Evolutionary conservation across 2,797 vertebrate species (phyloP), one percentile per base, ranked within the genome.

Genomic region (Hippopotamyrus pictus): DNA sequence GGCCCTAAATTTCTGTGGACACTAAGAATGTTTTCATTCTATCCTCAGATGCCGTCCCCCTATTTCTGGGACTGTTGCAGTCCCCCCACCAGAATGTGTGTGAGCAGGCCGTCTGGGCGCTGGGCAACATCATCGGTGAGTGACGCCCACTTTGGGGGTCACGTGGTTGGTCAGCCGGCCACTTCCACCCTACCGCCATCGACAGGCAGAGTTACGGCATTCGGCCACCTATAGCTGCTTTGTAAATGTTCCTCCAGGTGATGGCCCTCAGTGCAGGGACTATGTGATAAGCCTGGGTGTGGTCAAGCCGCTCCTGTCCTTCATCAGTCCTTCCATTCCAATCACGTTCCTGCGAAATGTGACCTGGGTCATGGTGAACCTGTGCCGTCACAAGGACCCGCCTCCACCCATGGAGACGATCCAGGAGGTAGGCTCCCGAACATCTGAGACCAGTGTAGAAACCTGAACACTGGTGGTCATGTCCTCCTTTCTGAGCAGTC

Each of bases 371-470:
- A 99, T 99, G 98, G 98, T 99, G 91, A 99, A 99, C 92, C 95
- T 99, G 93, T 99, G 99, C 93, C 98, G 99, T 92, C 98, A 99
- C 95, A 99, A 99, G 94, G 99, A 99, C 92, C 99, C 99, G 14
- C 99, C 99, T n/a, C 99, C 99, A 0, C 98, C 99, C 1, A 99
- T 99, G 99, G 99, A 99, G 93, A 99, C 99, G 41, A 99, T 99
- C 94, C 99, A 99, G 94, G 98, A 99, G 97, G 98, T 98, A 69
- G 92, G 17, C 17, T 73, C 29, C 65, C 1, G 65, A 82, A n/a
- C 17, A 46, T 44, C 76, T 82, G 37, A 82, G 17, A 8, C 12
- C 19, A 9, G 37, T 46, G 2, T 82, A 82, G 76, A 82, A 44
- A 79, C 17, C 37, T 76, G 69, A 76, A 17, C 14, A 25, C 22